These are phyloP conservation scores for Oreortyx pictus DNA, from an alignment of 2,797 vertebrate species.

Conservation along the genomic window DNA sequence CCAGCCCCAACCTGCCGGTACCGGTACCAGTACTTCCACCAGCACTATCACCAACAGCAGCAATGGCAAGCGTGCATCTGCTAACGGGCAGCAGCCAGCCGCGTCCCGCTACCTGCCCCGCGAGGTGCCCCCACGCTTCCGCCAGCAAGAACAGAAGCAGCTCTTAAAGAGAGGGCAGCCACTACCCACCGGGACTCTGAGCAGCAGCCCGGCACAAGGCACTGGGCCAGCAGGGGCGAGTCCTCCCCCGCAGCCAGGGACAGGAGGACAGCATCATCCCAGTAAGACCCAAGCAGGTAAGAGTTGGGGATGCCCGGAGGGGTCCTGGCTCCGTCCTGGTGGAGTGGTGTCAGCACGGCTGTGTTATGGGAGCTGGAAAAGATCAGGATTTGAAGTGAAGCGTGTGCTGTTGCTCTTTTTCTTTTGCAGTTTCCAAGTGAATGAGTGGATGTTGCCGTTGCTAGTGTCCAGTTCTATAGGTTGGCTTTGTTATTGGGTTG, in stretches of 20 bases:
- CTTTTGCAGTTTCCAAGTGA: not conserved
- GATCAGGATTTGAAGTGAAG: rapidly evolving
- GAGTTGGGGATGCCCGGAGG: rapidly evolving
- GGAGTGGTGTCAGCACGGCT: rapidly evolving
- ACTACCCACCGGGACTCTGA: constrained; percentile 86
- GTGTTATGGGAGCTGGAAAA: not conserved
- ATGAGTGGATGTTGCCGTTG: rapidly evolving
- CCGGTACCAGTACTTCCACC: constrained; percentile 88
- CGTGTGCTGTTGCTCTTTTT: rapidly evolving
- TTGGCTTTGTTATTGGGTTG: rapidly evolving
- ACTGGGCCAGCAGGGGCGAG: constrained; percentile 76
- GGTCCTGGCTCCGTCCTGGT: rapidly evolving
- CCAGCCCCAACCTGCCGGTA: constrained; percentile 89
- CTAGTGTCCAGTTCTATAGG: rapidly evolving
- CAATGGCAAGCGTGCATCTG: constrained; percentile 87
- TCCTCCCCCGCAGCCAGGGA: constrained; percentile 77
- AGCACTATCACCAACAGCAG: constrained; percentile 82
- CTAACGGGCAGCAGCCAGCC: constrained; percentile 86
- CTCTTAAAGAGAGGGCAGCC: constrained; percentile 96
- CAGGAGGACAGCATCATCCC: constrained; percentile 77
- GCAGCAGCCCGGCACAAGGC: constrained; percentile 76
- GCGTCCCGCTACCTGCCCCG: constrained; percentile 92
- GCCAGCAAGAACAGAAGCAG: constrained; percentile 98
- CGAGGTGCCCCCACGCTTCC: constrained; percentile 96
- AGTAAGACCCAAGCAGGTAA: constrained; percentile 87